Conservation (phyloP, 2,113 vertebrate genomes). For the Pavo muticus region DNA sequence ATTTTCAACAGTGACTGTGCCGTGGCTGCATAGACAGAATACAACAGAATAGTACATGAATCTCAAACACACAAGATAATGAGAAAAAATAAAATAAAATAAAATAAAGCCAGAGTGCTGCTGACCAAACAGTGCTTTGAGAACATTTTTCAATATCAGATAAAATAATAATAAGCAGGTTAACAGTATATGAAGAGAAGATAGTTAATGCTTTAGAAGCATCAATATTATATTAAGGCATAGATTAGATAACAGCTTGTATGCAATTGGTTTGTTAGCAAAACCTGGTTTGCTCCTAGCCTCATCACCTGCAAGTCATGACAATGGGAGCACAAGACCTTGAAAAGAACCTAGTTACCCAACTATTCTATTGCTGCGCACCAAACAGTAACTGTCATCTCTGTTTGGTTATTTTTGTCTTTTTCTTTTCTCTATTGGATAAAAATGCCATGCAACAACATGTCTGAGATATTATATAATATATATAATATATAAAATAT, state of each 20-base stretch:
- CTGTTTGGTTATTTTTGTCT: not conserved
- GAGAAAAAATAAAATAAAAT: not conserved
- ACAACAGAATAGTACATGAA: not conserved
- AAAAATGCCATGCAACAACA: not conserved
- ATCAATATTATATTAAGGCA: slow-evolving; percentile 33
- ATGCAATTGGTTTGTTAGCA: not conserved
- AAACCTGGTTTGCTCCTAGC: not conserved
- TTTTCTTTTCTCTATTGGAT: not conserved
- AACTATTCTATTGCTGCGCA: not conserved
- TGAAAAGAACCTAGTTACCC: not conserved
- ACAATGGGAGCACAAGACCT: not conserved
- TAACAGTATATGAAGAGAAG: not conserved
- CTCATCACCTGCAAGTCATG: not conserved
- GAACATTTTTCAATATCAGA: slow-evolving; percentile 20
- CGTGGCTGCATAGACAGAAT: not conserved
- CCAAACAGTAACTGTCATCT: not conserved
- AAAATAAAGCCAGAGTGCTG: not conserved
- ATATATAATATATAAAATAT: too few relatives aligned
- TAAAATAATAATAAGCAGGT: not conserved
- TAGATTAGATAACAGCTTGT: slow-evolving; percentile 38
- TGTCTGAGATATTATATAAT: not conserved
- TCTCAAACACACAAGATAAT: not conserved
- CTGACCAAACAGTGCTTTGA: not conserved
- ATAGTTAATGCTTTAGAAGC: not conserved
- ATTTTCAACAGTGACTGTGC: not conserved